These are phyloP conservation scores for Byasa hedistus DNA, from an alignment of 2,888 invertebrate genomes.

Conservation along the genomic window DNA sequence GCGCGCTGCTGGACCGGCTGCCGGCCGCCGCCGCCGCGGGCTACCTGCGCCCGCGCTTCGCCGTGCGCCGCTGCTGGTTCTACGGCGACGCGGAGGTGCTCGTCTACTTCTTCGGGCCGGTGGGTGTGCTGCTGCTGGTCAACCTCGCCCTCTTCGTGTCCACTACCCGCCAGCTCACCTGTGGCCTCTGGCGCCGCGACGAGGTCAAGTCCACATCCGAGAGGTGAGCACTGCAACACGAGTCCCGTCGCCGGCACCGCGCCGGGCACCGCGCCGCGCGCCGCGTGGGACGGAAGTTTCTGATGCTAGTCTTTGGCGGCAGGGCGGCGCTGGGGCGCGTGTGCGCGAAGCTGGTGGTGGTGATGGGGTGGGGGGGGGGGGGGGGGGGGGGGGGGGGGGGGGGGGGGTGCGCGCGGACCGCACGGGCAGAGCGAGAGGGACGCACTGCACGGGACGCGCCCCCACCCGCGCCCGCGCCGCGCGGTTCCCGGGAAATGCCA, in stretches of 20 bases:
- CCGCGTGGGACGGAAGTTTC: no score
- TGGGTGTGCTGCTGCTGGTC: constrained; percentile 87
- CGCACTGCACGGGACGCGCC: no score
- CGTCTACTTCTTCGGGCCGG: constrained; percentile 91
- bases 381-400: constrained; percentile 92
- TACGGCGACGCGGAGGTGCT: constrained; percentile 89
- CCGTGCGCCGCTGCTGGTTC: constrained; percentile 90
- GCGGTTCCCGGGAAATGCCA: not conserved
- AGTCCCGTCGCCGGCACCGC: not conserved
- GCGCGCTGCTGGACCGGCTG: constrained; percentile 86
- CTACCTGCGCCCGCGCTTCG: constrained; percentile 88
- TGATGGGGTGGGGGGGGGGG: constrained; percentile 79
- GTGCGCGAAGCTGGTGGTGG: constrained; percentile 90
- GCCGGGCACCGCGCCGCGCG: no score
- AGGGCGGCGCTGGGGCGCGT: constrained; percentile 90
- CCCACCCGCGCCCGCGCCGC: not conserved
- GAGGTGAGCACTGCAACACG: constrained; percentile 43
- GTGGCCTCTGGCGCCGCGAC: constrained; percentile 93
- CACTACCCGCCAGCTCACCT: constrained; percentile 91
- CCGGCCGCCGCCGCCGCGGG: constrained; percentile 76
- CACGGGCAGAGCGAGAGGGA: constrained; percentile 78
- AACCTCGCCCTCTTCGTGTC: constrained; percentile 89
- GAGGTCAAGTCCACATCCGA: constrained; percentile 89
- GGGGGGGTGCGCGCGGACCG: constrained; percentile 89
- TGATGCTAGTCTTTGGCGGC: constrained; percentile 16